A percentile compares a stretch with the other conserved stretches of the same genome.
These are phyloP conservation scores for Thaumatotibia leucotreta DNA, from an alignment of 1,140 invertebrate genomes.

Conservation along the genomic window DNA sequence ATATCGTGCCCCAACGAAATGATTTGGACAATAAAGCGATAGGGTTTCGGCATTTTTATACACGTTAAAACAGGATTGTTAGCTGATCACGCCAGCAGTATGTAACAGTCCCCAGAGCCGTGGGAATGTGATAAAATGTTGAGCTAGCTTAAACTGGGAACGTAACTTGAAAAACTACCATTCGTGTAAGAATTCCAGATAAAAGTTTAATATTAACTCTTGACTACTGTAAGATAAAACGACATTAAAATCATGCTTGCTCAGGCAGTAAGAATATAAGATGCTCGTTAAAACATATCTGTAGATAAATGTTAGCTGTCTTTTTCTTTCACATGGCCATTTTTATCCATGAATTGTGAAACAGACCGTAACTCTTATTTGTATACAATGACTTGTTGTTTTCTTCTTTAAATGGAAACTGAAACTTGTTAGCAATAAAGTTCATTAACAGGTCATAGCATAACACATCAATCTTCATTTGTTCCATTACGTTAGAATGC, in stretches of 20 bases:
- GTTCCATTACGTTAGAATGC: not conserved
- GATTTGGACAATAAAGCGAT: too few relatives aligned
- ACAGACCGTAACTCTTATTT: not conserved
- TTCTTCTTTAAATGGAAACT: not conserved
- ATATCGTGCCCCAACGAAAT: too few relatives aligned
- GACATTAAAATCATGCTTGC: not conserved
- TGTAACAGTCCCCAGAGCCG: not conserved
- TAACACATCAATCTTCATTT: not conserved
- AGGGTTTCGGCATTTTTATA: too few relatives aligned
- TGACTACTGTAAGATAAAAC: not conserved
- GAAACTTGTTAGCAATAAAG: not conserved
- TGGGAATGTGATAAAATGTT: slow-evolving; percentile 11
- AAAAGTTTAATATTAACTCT: not conserved
- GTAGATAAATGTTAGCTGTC: too few relatives aligned
- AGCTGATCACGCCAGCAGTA: not conserved
- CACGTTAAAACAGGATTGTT: not conserved
- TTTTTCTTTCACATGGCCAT: too few relatives aligned
- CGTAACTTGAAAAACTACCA: slow-evolving; percentile 8
- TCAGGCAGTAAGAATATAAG: too few relatives aligned
- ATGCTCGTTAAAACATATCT: too few relatives aligned
- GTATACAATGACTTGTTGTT: not conserved
- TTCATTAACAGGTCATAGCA: not conserved
- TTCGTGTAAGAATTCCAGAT: not conserved
- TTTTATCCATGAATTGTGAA: too few relatives aligned
- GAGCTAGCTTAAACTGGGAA: slow-evolving; percentile 6